Evolutionary conservation across 2,888 invertebrate species (phyloP), one percentile per base, ranked within the genome.

Genomic region (Catocala sponsa): DNA sequence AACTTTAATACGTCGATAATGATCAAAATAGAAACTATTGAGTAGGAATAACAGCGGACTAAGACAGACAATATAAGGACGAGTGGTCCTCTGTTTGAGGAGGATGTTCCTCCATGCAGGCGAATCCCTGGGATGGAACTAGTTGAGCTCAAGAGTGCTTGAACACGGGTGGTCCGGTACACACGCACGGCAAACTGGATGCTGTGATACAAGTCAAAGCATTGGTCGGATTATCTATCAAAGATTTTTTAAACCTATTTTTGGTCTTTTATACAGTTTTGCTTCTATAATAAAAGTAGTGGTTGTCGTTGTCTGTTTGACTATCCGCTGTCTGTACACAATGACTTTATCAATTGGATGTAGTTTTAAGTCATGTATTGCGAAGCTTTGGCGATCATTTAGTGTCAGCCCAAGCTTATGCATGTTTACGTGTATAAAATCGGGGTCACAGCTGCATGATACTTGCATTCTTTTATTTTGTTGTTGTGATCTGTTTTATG

Each of bases 151-250:
- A 70, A 88, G 87, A 79, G 82, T 81, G 77, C 87, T 88, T 71
- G 80, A 88, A 77, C 81, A 85, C 90, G 88, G 91, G 91, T 91
- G 91, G 91, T 91, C 77, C 12, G 35, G 90, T 83, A 91, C 83
- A 87, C 77, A 38, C 70, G 59, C 66, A 81, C 51, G 82, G 15
- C 10, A 68, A 47, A 61, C n/a, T 83, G 78, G 80, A 59, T 49
- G 25, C 4, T 10, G 59, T 66, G 49, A 12, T 9, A 13, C 33
- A 9, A n/a, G 11, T 51, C 9, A 10, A 46, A 44, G 6, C 6
- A 5, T n/a, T n/a, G 44, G n/a, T 38, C 6, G 35, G 35, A 38
- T 5, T 7, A 38, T 7, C 9, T 38, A 7, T 38, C 35, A 38
- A 6, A 38, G 1, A 38, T 38, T 38, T 25, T 15, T 25, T 25